Conservation (phyloP, 1,140 invertebrate species). For the Neoseiulus cucumeris region DNA sequence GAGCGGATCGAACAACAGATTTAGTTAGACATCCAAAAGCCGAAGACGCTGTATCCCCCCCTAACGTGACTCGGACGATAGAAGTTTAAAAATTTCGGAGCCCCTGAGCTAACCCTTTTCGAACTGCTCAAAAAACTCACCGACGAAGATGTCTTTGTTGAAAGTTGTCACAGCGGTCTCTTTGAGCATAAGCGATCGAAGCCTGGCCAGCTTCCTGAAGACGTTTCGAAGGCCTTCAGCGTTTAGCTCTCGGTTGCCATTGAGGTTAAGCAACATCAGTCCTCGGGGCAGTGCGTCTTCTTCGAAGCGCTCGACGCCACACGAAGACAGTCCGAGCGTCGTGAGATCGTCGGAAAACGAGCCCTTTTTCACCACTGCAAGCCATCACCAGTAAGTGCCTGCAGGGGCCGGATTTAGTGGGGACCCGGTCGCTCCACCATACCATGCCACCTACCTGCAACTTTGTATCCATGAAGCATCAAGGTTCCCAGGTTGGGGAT, state of each 20-base stretch:
- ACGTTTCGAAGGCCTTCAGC: not conserved
- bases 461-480: constrained; percentile 1
- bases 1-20: not conserved
- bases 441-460: constrained; percentile 5
- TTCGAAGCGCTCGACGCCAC: not conserved
- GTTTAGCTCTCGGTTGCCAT: not conserved
- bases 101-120: no score
- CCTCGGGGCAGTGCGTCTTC: not conserved
- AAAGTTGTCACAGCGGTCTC: not conserved
- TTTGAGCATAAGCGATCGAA: not conserved
- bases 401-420: no score
- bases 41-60: no score
- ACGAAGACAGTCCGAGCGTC: constrained; percentile 1
- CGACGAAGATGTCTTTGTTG: not conserved
- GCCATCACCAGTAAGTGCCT: not conserved
- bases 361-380: constrained; percentile 5
- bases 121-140: not conserved
- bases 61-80: no score
- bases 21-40: not conserved
- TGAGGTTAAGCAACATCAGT: not conserved
- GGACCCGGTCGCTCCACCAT: no score
- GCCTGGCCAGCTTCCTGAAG: not conserved
- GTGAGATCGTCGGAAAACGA: not conserved
- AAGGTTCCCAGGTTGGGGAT: constrained; percentile 1
- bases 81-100: no score